Percentiles rank a stretch among this genome's conserved stretches.
phyloP scores from a whole-genome alignment of 2,888 invertebrate genomes.

The Ceratothoa steindachneri region DNA sequence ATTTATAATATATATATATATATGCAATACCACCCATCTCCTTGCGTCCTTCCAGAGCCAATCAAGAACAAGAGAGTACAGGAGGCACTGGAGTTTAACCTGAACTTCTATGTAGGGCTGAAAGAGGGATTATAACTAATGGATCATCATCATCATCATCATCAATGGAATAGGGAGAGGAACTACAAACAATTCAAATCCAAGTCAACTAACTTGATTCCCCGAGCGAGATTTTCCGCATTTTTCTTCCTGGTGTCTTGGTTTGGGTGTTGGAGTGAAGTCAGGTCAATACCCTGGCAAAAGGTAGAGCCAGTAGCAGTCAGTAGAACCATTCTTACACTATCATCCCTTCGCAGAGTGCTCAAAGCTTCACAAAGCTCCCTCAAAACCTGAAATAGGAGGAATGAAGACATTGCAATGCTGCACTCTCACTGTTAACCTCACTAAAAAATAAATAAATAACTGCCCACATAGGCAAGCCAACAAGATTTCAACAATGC shows the following conservation, averaged over 20 bases:
- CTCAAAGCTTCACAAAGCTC: conserved; percentile 69
- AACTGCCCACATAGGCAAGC: background rate
- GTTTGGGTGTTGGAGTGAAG: conserved; percentile 62
- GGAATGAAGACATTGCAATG: background rate
- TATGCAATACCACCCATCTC: no score
- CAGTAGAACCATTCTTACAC: conserved; percentile 66
- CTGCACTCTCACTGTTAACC: background rate
- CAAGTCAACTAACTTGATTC: conserved; percentile 56
- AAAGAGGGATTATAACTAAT: no score
- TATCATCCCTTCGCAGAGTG: conserved; percentile 62
- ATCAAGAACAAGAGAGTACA: no score
- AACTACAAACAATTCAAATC: no score
- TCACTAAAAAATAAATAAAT: background rate
- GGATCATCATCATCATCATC: no score
- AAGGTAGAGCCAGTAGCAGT: conserved; percentile 71
- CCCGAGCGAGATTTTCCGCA: conserved; percentile 66
- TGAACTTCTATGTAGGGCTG: no score
- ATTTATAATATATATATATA: no score
- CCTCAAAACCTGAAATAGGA: conserved; percentile 62
- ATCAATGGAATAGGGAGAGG: no score
- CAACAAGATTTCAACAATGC: background rate
- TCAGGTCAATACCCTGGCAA: conserved; percentile 78
- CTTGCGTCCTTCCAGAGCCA: no score
- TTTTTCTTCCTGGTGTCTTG: conserved; percentile 62
- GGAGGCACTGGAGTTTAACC: no score